A percentile compares a stretch with the other conserved stretches of the same genome.
Evolutionary conservation across 2,888 invertebrate genomes (phyloP).

Genomic region (Diogma glabrata): DNA sequence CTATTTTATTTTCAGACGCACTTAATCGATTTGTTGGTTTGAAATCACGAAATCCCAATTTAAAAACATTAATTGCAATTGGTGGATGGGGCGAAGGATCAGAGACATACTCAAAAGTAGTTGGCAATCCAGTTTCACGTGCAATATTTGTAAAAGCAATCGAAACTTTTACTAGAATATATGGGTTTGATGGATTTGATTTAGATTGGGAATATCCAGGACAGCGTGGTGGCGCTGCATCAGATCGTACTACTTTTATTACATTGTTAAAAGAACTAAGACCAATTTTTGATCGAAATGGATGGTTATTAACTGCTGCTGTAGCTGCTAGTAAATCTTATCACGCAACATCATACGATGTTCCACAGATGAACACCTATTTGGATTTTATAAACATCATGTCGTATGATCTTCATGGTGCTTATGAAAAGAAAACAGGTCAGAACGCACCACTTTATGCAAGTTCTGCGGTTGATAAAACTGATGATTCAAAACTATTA

Average conservation of each 20-base stretch:
- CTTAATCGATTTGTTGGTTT: constrained; percentile 34
- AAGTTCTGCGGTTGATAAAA: constrained; percentile 20
- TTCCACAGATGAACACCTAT: constrained; percentile 35
- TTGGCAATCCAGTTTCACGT: neutral
- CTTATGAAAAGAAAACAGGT: constrained; percentile 39
- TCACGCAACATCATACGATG: constrained; percentile 40
- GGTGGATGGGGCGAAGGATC: constrained; percentile 49
- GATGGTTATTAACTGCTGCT: constrained; percentile 39
- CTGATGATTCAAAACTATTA: constrained; percentile 23
- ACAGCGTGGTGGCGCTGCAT: constrained; percentile 63
- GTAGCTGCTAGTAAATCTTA: constrained; percentile 38
- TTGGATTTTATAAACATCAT: constrained; percentile 44
- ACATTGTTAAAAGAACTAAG: constrained; percentile 30
- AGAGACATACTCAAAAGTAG: constrained; percentile 33
- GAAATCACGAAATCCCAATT: constrained; percentile 32
- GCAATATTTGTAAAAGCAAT: constrained; percentile 10
- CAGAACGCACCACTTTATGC: constrained; percentile 40
- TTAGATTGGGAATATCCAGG: constrained; percentile 77
- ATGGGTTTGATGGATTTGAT: constrained; percentile 65
- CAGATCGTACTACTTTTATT: constrained; percentile 48
- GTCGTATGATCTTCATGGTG: constrained; percentile 46
- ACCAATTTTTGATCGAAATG: constrained; percentile 29
- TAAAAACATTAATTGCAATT: constrained; percentile 40
- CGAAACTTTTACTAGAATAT: constrained; percentile 54
- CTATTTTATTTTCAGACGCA: constrained; percentile 32